A percentile compares a stretch with the other conserved stretches of the same genome.
These are phyloP conservation scores for Nyctibius grandis DNA, from an alignment of 2,797 vertebrate genomes.

Conservation along the genomic window DNA sequence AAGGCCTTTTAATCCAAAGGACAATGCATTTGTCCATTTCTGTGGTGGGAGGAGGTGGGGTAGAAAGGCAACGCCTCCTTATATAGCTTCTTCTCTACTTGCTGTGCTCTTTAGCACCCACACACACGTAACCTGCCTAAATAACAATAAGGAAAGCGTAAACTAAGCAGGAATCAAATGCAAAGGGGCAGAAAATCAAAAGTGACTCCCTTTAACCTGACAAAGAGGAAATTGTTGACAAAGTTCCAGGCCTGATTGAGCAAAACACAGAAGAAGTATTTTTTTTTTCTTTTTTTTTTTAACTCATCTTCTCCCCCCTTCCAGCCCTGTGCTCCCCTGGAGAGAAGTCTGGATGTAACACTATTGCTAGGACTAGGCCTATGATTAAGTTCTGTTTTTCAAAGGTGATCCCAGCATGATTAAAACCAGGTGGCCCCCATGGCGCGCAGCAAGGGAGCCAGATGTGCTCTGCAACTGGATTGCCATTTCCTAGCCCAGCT, in stretches of 20 bases:
- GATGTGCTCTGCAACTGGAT: constrained; percentile 40
- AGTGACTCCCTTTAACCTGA: background rate
- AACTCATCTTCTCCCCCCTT: constrained; percentile 14
- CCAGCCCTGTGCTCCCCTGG: background rate
- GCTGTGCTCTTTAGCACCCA: background rate
- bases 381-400: constrained; percentile 46
- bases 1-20: background rate
- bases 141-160: background rate
- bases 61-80: background rate
- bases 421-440: constrained; percentile 14
- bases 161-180: background rate
- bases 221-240: background rate
- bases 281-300: background rate
- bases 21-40: background rate
- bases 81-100: background rate
- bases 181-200: background rate
- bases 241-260: constrained; percentile 13
- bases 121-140: background rate
- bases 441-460: constrained; percentile 23
- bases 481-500: constrained; percentile 68
- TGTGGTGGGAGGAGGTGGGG: background rate
- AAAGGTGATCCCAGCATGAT: constrained; percentile 35
- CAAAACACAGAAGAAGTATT: background rate
- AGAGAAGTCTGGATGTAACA: constrained; percentile 56
- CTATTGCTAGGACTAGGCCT: constrained; percentile 21